Base-by-base conservation (phyloP, 2,888 invertebrate species). In the Melieria crassipennis region DNA sequence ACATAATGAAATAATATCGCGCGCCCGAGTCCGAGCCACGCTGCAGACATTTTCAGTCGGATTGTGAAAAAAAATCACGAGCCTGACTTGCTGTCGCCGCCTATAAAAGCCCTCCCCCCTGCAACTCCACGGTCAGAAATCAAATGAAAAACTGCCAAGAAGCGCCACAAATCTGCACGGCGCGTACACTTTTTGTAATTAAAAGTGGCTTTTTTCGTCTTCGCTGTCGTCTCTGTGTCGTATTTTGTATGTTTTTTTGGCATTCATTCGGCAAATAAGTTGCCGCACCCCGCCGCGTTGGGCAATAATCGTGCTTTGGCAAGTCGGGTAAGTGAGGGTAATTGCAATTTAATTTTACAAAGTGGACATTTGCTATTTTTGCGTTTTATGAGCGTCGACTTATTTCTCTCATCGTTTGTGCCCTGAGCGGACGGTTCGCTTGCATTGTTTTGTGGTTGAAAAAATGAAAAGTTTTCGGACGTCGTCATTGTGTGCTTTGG, bases 261-360 rank as follows among this genome's bases (percentile, higher is more conserved):
- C 30, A 2, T 30, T 30, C 30, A 30, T 3, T 30, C 1, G 30
- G 30, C 30, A 30, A 30, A 30, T 30, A 30, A 30, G 30, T 30
- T 30, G 30, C 30, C 30, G 30, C 30, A 30, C 30, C 30, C 30
- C 30, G 30, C 30, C 30, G 30, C 30, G 30, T 30, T 30, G 30
- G 30, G 30, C 30, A 30, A 30, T 67, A 52, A 60, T 67, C 61
- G 9, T 52, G 50, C 52, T 58, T 67, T 60, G 50, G 30, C 43
- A 43, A 46, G 67, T 11, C 45, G 63, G 57, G 69, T 75, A 76
- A 76, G 76, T 77, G 76, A 67, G 76, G 77, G 78, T 78, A 78
- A 78, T 77, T 78, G 76, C 76, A 78, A 78, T 78, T 75, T 78
- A 78, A 78, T 77, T 77, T 75, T 75, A 75, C 76, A 78, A 77